A percentile compares a stretch with the other conserved stretches of the same genome.
Evolutionary conservation across 1,140 invertebrate genomes (phyloP).

Genomic region (Paraescarpia echinospica): DNA sequence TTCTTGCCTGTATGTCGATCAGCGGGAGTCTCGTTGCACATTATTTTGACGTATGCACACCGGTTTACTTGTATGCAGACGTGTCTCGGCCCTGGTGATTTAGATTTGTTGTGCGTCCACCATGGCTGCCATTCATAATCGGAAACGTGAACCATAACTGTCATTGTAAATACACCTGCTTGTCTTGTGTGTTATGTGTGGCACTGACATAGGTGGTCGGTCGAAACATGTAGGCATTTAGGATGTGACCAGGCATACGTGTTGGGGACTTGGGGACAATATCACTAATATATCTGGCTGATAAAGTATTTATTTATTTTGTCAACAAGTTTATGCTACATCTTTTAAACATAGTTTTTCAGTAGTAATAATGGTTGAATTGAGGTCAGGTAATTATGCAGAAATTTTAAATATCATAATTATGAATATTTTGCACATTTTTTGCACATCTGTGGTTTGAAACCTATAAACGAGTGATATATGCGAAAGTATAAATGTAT

Average conservation of each 20-base stretch:
- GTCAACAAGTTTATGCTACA: not conserved
- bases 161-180: not conserved
- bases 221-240: not conserved
- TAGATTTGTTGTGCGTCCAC: not conserved
- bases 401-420: too few relatives aligned
- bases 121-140: not conserved
- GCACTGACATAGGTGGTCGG: not conserved
- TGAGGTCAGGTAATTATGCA: too few relatives aligned
- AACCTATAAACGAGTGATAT: too few relatives aligned
- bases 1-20: not conserved
- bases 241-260: not conserved
- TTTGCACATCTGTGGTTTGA: too few relatives aligned
- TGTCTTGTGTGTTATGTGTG: not conserved
- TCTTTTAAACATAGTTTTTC: not conserved
- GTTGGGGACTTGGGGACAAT: not conserved
- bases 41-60: not conserved
- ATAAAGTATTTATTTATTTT: not conserved
- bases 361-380: not conserved
- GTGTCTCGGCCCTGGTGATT: not conserved
- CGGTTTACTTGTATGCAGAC: not conserved
- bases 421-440: too few relatives aligned
- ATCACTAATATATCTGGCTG: not conserved
- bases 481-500: too few relatives aligned
- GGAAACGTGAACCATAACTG: not conserved
- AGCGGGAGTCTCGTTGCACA: not conserved